Evolutionary conservation across 1,140 invertebrate species (phyloP), one percentile per base, ranked within the genome.

Genomic region (Drosophila nannoptera): DNA sequence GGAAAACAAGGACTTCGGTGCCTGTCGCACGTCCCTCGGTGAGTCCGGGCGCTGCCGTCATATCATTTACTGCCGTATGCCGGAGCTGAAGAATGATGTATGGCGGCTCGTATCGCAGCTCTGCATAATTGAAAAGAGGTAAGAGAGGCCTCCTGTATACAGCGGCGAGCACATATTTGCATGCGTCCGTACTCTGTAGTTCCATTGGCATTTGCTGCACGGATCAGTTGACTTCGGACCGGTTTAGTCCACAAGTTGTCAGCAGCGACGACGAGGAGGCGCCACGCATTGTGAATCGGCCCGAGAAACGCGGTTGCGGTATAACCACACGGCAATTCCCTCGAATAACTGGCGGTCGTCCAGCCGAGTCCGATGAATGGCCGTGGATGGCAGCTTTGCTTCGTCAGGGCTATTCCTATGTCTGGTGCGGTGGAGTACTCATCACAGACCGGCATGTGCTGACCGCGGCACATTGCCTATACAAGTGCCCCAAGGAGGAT

Each of bases 341-440:
- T 6, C 90, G 92, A 53, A 91, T 94, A 22, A 90, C 92, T 2
- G 94, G 94, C 5, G 93, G 94, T 0, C 80, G 90, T 48, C 92
- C 92, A 0, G 93, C 94, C 0, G 92, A 93, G 77, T 92, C 93
- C 0, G 92, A 92, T 55, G 93, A 94, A 75, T 96, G 94, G 94
- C 95, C 95, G 1, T 96, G 95, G 95, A 94, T 96, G 92, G 95
- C 92, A 0, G 94, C 94, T 2, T 77, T 95, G 29, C 91, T 94
- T 2, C 91, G 92, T 0, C 81, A 91, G 4, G 90, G 90, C 45
- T 83, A 91, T 14, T 77, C 50, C 29, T 81, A 71, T 73, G 76
- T 93, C 92, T 95, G 93, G 90, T 96, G 95, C 77, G 95, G 95
- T 0, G 96, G 94, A 2, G 93, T 92, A 0, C 90, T 97, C 4